phyloP scores from a whole-genome alignment of 1,140 invertebrate species.

The Aphidius ervi region DNA sequence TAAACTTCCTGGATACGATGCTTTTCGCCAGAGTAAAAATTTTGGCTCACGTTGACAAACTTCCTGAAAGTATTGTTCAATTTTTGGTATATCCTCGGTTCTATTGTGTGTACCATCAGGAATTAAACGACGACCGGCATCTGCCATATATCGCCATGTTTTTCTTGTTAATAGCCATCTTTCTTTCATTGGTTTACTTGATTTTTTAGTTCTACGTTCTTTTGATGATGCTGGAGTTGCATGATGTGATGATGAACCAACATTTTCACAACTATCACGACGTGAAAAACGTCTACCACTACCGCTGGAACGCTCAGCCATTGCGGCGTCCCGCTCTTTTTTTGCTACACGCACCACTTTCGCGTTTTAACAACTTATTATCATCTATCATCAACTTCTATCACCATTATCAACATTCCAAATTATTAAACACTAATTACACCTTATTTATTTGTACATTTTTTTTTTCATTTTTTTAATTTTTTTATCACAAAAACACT shows the following conservation, averaged over 20 bases:
- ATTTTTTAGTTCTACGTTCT: conserved; percentile 37
- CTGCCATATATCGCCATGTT: conserved; percentile 87
- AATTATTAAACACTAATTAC: conserved; percentile 7
- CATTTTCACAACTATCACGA: conserved; percentile 38
- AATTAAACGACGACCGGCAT: conserved; percentile 78
- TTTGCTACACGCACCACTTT: conserved; percentile 50
- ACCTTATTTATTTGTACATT: conserved; percentile 9
- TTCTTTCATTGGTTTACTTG: conserved; percentile 61
- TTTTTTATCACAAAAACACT: conserved; percentile 1
- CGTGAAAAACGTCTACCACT: conserved; percentile 33
- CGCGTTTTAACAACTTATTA: conserved; percentile 21
- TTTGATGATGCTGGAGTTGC: conserved; percentile 37
- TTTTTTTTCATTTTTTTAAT: not conserved
- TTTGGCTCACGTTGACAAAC: conserved; percentile 71
- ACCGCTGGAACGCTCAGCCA: conserved; percentile 46
- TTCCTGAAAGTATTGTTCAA: conserved; percentile 80
- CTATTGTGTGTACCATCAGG: conserved; percentile 70
- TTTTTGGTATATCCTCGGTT: conserved; percentile 68
- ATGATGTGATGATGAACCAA: conserved; percentile 18
- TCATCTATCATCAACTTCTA: conserved; percentile 2
- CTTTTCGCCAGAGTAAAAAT: conserved; percentile 77
- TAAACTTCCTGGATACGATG: conserved; percentile 70
- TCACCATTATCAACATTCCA: conserved; percentile 9
- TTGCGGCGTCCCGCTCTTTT: conserved; percentile 41
- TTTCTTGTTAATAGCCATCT: conserved; percentile 82